These are phyloP conservation scores for Harlomillsia oculata DNA, from an alignment of 1,140 invertebrate species.

Conservation along the genomic window DNA sequence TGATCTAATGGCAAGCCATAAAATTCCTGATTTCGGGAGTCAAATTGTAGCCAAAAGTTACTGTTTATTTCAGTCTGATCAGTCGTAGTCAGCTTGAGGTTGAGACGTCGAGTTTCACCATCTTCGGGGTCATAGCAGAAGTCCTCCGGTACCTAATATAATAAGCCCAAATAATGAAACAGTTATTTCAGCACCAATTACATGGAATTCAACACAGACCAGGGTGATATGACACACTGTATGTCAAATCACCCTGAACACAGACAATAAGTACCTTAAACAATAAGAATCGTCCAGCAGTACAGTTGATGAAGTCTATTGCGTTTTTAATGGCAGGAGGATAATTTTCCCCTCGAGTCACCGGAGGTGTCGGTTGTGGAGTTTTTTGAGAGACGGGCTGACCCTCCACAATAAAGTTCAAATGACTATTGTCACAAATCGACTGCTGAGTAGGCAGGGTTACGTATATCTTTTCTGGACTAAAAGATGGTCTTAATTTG, in stretches of 20 bases:
- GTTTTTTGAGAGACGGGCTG: slow-evolving; percentile 48
- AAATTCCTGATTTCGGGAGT: slow-evolving; percentile 77
- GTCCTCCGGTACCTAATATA: slow-evolving; percentile 67
- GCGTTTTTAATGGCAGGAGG: slow-evolving; percentile 68
- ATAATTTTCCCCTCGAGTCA: slow-evolving; percentile 49
- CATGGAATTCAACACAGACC: too few species aligned
- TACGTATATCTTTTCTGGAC: neutral
- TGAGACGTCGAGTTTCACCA: slow-evolving; percentile 59
- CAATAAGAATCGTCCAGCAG: slow-evolving; percentile 63
- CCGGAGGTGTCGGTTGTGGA: slow-evolving; percentile 43
- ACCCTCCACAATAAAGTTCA: slow-evolving; percentile 52
- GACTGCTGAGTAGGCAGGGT: slow-evolving; percentile 38
- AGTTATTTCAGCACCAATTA: too few species aligned
- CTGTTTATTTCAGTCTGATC: slow-evolving; percentile 56
- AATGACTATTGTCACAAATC: slow-evolving; percentile 51
- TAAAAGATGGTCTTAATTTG: slow-evolving; percentile 1
- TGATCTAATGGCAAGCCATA: slow-evolving; percentile 64
- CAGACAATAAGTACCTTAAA: slow-evolving; percentile 65
- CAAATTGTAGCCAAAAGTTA: slow-evolving; percentile 80
- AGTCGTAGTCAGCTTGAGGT: slow-evolving; percentile 62
- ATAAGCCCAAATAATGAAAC: too few species aligned
- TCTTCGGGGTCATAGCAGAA: slow-evolving; percentile 84
- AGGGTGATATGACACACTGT: too few species aligned
- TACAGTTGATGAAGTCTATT: slow-evolving; percentile 70
- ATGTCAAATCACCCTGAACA: too few species aligned